These are phyloP conservation scores for Sebastolobus altivelis DNA, from an alignment of 2,797 vertebrate genomes.

Conservation along the genomic window DNA sequence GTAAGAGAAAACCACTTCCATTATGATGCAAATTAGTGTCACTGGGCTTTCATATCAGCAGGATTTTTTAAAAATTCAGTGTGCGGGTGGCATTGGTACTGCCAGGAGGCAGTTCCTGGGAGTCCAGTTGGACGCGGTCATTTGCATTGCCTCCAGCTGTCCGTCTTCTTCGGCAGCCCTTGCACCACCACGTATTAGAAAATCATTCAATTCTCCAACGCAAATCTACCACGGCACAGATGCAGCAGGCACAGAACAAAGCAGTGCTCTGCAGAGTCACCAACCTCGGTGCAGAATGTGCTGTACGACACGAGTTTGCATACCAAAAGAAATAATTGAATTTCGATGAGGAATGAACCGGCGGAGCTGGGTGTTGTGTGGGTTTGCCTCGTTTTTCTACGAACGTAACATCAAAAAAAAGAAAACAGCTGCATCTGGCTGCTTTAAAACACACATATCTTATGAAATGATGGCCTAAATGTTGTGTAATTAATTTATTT, in stretches of 20 bases:
- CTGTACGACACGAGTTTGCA: neutral
- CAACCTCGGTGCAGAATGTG: neutral
- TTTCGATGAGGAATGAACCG: neutral
- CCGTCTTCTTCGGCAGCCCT: constrained; percentile 20
- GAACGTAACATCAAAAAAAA: neutral
- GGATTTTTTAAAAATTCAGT: constrained; percentile 39
- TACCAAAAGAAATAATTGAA: neutral
- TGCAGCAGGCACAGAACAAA: constrained; percentile 4
- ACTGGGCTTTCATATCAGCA: constrained; percentile 33
- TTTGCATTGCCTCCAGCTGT: constrained; percentile 56
- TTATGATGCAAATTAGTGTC: constrained; percentile 49
- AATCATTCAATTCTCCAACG: constrained; percentile 20
- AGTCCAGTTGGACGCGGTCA: constrained; percentile 28
- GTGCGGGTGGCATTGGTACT: constrained; percentile 25
- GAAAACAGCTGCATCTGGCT: neutral
- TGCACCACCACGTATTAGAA: constrained; percentile 4
- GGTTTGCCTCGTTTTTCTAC: no score
- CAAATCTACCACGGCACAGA: constrained; percentile 24
- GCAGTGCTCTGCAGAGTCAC: neutral
- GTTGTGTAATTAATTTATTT: neutral
- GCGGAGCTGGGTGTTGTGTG: no score
- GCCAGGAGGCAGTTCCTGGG: constrained; percentile 38
- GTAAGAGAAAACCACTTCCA: constrained; percentile 22
- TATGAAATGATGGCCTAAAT: no score
- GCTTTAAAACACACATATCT: neutral